These are phyloP conservation scores for Melanogrammus aeglefinus DNA, from an alignment of 2,797 vertebrate genomes.

Conservation along the genomic window DNA sequence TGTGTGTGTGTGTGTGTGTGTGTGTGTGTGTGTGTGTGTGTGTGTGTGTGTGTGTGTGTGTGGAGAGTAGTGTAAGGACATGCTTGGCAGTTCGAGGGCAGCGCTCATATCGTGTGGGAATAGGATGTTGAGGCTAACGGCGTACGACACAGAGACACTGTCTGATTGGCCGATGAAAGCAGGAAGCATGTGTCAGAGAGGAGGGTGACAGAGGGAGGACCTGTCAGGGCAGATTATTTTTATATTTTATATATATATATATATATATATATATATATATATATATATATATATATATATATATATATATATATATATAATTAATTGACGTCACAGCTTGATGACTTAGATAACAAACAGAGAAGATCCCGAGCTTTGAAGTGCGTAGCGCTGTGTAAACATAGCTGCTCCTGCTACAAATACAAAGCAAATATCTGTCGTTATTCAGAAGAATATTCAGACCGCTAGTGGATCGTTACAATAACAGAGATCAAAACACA, in stretches of 20 bases:
- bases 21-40: too few species aligned
- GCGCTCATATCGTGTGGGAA: neutral
- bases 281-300: neutral
- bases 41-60: neutral
- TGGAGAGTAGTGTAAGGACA: neutral
- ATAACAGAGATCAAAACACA: neutral
- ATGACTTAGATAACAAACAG: neutral
- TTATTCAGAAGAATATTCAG: neutral
- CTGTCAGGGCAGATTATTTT: neutral
- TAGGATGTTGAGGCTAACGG: neutral
- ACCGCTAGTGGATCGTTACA: neutral
- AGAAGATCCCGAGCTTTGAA: neutral
- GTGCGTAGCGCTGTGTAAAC: neutral
- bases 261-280: neutral
- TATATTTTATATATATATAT: neutral
- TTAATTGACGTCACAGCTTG: neutral
- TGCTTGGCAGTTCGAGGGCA: neutral
- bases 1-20: too few species aligned
- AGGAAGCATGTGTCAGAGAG: neutral
- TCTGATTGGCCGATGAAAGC: constrained; percentile 2
- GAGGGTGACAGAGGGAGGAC: neutral
- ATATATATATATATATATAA: neutral
- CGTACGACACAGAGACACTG: neutral
- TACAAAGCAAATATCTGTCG: neutral
- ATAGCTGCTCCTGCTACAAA: neutral